Conservation (phyloP, 2,113 vertebrate species). For the Syrrhaptes paradoxus region DNA sequence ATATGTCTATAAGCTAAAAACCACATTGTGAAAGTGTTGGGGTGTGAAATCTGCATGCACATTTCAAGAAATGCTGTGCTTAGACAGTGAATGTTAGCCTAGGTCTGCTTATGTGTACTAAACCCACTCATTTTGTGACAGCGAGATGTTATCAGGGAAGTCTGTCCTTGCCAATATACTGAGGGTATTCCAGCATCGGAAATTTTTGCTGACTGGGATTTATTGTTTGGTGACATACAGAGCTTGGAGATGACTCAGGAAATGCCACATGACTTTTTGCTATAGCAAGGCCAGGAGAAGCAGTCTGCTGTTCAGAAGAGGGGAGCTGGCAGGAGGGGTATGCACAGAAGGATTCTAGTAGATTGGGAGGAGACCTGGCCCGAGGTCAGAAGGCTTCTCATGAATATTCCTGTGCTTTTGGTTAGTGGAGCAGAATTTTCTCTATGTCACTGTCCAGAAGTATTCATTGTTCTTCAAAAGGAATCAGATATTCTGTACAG, state of each 20-base stretch:
- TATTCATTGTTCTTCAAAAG: neutral
- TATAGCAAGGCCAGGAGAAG: neutral
- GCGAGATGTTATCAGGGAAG: neutral
- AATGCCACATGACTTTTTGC: neutral
- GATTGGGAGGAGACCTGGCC: neutral
- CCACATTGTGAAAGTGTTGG: rapidly evolving
- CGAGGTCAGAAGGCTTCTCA: neutral
- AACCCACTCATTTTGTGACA: neutral
- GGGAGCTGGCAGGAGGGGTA: neutral
- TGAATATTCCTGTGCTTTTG: neutral
- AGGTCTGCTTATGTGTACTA: neutral
- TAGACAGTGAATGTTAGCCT: neutral
- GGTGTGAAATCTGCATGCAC: neutral
- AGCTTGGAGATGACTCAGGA: neutral
- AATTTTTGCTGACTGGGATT: neutral
- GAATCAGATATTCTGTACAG: neutral
- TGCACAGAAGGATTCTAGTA: neutral
- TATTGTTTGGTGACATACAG: rapidly evolving
- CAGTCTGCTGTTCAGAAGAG: neutral
- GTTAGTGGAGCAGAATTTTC: neutral
- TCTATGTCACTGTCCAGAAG: neutral
- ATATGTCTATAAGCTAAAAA: neutral
- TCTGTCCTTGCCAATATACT: neutral
- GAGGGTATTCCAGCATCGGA: neutral
- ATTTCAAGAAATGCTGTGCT: neutral